Percentiles rank a stretch among this genome's conserved stretches.
Evolutionary conservation across 2,113 vertebrate genomes (phyloP).

Genomic region (Podilymbus podiceps): DNA sequence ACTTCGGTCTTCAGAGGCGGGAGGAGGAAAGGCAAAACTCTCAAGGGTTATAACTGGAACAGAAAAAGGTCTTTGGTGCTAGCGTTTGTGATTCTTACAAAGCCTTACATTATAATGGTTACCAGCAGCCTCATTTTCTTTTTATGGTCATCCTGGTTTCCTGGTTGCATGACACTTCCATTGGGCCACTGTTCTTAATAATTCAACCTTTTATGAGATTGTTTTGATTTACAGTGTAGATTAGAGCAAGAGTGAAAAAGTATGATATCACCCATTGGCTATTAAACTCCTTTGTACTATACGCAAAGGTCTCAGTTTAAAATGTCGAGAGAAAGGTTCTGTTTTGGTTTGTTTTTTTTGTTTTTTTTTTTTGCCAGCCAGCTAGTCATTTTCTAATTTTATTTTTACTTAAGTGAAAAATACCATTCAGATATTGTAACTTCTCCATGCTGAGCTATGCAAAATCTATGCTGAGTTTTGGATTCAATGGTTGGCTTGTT

Average conservation of each 20-base stretch:
- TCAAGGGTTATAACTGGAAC: not conserved
- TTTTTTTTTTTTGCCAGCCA: not conserved
- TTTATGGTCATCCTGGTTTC: conserved; percentile 52
- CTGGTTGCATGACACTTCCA: conserved; percentile 19
- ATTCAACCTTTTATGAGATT: conserved; percentile 46
- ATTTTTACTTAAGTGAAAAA: conserved; percentile 10
- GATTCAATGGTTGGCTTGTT: conserved; percentile 30
- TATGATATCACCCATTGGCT: not conserved
- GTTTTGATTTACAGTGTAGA: conserved; percentile 43
- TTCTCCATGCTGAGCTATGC: not conserved
- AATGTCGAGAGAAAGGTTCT: not conserved
- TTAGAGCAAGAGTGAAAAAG: not conserved
- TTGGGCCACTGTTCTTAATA: not conserved
- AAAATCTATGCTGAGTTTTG: conserved; percentile 11
- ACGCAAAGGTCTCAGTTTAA: not conserved
- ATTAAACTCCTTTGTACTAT: not conserved
- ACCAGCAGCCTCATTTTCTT: conserved; percentile 53
- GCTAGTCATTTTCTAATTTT: conserved; percentile 26
- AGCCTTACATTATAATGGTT: conserved; percentile 20
- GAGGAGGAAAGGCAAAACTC: not conserved
- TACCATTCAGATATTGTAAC: conserved; percentile 7
- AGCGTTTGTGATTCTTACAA: conserved; percentile 12
- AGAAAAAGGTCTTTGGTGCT: conserved; percentile 1
- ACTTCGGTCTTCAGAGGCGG: not conserved
- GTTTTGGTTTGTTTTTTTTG: no score